Evolutionary conservation across 2,113 vertebrate species (phyloP).

Genomic region (cattle (Bos taurus)): ARS-UCD2.0 NC_037342.1:31302001-31302500

Average conservation of each 20-base stretch:
- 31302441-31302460: not conserved
- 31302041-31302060: not conserved
- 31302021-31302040: not conserved
- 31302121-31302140: not conserved
- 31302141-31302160: not conserved
- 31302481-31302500: not conserved
- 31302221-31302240: not conserved
- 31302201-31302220: not conserved
- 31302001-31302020: too few relatives aligned
- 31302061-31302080: not conserved
- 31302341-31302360: not conserved
- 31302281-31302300: not conserved
- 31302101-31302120: not conserved
- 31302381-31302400: not conserved
- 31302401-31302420: not conserved
- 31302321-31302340: not conserved
- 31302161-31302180: not conserved
- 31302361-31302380: not conserved
- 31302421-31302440: not conserved
- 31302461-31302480: not conserved
- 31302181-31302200: accelerated
- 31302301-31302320: not conserved
- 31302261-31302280: not conserved
- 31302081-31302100: not conserved
- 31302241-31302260: not conserved